Base-by-base conservation (phyloP, 53 echinoderm and acorn worm genomes). In the Pentamera pediparva region DNA sequence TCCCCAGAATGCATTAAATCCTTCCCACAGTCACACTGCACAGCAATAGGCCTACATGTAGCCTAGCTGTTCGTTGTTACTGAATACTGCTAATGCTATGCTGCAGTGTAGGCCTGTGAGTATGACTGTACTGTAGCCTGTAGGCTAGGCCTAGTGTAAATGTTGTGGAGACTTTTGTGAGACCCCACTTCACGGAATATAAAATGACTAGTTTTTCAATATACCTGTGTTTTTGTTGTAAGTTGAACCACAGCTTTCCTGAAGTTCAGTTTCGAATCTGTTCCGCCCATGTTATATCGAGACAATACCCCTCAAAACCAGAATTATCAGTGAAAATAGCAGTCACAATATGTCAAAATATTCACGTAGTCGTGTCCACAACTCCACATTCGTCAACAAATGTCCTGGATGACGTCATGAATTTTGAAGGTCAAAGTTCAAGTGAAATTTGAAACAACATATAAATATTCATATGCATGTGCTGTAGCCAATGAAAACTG, bases 241-340 rank as follows among this genome's bases (percentile, higher is more conserved):
- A 91, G 81, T 60, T 95, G 96, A 22, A 95, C 89, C 25, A 95
- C 96, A 58, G 96, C 96, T 59, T 95, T 95, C 51, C 96, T 70
- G 47, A 95, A 95, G 86, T 95, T 95, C 29, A 95, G 88, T 82
- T 95, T 95, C 32, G 96, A 95, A 67, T 95, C 96, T 76, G 96
- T 53, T 36, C 65, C 65, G 27, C 65, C 65, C 65, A 65, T 65
- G 11, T 65, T 65, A 38, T 39, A 24, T 65, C 10, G 13, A 27
- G 29, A 57, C 25, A 29, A 57, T 57, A 0, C 58, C 58, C 58
- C 58, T 31, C 54, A 57, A 57, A 12, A 27, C n/a, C 58, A 57
- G 58, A 22, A 27, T 31, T 31, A 26, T 6, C 29, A 7, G 58
- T n/a, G 29, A 57, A 57, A 57, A 31, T n/a, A n/a, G n/a, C 13